Conservation (phyloP, 2,113 vertebrate species). For the Atherinomorus stipes region DNA sequence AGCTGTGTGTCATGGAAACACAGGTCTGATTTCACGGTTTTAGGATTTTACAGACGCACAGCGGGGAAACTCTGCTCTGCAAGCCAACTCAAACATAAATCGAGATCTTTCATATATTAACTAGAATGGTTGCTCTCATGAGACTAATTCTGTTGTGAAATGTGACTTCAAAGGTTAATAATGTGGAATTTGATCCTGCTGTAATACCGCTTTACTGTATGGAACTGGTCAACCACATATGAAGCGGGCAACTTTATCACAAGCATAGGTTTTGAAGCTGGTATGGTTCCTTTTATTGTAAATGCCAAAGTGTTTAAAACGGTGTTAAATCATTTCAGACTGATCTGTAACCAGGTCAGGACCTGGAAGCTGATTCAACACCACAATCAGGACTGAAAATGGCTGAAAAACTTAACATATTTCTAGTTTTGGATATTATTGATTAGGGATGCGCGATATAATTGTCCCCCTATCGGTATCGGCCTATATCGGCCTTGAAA, state of each 20-base stretch:
- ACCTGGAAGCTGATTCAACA: background rate
- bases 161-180: slow-evolving; percentile 41
- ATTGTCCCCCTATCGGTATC: too few species aligned
- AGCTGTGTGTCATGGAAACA: slow-evolving; percentile 50
- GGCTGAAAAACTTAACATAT: too few species aligned
- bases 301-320: background rate
- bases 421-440: too few species aligned
- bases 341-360: background rate
- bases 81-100: slow-evolving; percentile 45
- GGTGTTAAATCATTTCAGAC: background rate
- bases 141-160: background rate
- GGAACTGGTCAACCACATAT: slow-evolving; percentile 5
- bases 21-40: slow-evolving; percentile 49
- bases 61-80: background rate
- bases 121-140: slow-evolving; percentile 1
- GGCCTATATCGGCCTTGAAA: too few species aligned
- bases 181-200: slow-evolving; percentile 11
- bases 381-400: too few species aligned
- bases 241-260: slow-evolving; percentile 1
- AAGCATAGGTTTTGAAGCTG: background rate
- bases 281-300: background rate
- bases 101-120: slow-evolving; percentile 36
- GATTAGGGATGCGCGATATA: too few species aligned
- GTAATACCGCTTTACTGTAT: background rate
- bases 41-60: slow-evolving; percentile 37